Evolutionary conservation across 2,113 vertebrate species (phyloP).

Genomic region (Candoia aspera): DNA sequence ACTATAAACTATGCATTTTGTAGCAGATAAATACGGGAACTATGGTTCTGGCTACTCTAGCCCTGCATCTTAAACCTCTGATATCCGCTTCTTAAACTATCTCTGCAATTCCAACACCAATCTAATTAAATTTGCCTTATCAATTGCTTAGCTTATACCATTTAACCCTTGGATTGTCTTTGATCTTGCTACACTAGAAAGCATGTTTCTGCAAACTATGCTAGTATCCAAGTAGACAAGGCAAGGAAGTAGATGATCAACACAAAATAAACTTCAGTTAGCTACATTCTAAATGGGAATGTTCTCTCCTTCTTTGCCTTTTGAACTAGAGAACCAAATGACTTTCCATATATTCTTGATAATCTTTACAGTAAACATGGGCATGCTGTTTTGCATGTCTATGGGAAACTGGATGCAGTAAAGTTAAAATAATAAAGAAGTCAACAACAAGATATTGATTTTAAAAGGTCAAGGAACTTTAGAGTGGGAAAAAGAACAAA

Average conservation of each 20-base stretch:
- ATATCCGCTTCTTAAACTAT: not conserved
- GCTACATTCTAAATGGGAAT: constrained; percentile 1
- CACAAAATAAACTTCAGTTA: not conserved
- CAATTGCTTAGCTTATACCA: not conserved
- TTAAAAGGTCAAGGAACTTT: constrained; percentile 30
- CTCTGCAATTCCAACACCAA: not conserved
- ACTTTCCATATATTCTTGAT: not conserved
- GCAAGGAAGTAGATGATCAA: not conserved
- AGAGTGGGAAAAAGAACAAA: constrained; percentile 56
- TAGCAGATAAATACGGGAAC: not conserved
- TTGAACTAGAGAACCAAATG: constrained; percentile 5
- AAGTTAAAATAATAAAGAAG: constrained; percentile 54
- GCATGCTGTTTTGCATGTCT: not conserved
- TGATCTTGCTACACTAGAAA: not conserved
- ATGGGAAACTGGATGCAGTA: constrained; percentile 38
- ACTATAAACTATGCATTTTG: not conserved
- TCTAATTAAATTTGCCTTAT: not conserved
- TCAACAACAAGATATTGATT: constrained; percentile 19
- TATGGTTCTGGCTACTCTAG: not conserved
- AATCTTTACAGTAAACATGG: constrained; percentile 13
- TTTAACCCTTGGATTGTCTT: not conserved
- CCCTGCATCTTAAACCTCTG: not conserved
- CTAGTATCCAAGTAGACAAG: not conserved
- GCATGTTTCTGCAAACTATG: not conserved
- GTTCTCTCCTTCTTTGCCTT: not conserved